Percentiles rank a stretch among this genome's conserved stretches.
These are phyloP conservation scores for Thamnaconus septentrionalis DNA, from an alignment of 2,113 vertebrate genomes.

Conservation along the genomic window DNA sequence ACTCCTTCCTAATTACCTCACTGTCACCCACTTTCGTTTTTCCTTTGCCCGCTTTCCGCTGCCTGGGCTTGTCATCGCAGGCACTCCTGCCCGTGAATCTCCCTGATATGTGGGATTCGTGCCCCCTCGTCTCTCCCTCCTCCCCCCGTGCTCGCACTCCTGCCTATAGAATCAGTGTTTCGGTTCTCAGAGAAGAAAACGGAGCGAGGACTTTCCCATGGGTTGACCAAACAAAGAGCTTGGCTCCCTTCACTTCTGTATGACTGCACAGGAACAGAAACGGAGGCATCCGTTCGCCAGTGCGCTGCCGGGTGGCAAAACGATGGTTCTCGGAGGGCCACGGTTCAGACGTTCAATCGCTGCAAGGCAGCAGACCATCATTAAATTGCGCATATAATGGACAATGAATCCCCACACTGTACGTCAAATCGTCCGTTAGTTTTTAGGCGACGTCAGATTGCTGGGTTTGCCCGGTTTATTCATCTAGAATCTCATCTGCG, in stretches of 20 bases:
- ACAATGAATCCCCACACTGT: background rate
- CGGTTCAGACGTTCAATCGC: constrained; percentile 19
- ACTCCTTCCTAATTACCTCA: constrained; percentile 23
- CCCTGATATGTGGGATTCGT: constrained; percentile 40
- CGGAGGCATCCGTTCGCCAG: constrained; percentile 54
- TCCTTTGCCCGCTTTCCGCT: background rate
- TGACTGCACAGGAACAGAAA: constrained; percentile 73
- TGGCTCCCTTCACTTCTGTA: constrained; percentile 67
- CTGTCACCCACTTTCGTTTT: constrained; percentile 23
- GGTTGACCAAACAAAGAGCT: constrained; percentile 65
- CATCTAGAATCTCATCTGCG: background rate
- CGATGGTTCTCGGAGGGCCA: constrained; percentile 41
- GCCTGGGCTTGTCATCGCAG: constrained; percentile 4
- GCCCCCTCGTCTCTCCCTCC: background rate
- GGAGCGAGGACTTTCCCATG: constrained; percentile 68
- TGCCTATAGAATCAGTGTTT: constrained; percentile 56
- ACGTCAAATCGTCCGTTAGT: background rate
- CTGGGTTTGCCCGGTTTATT: no score
- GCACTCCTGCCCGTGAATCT: constrained; percentile 39
- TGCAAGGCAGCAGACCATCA: constrained; percentile 6
- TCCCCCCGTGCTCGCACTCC: constrained; percentile 2
- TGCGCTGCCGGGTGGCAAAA: constrained; percentile 43
- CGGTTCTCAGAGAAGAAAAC: constrained; percentile 60
- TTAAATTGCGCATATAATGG: background rate
- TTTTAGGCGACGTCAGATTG: background rate